Conservation (phyloP, 1,140 invertebrate genomes). For the Rhynchophorus ferrugineus region DNA sequence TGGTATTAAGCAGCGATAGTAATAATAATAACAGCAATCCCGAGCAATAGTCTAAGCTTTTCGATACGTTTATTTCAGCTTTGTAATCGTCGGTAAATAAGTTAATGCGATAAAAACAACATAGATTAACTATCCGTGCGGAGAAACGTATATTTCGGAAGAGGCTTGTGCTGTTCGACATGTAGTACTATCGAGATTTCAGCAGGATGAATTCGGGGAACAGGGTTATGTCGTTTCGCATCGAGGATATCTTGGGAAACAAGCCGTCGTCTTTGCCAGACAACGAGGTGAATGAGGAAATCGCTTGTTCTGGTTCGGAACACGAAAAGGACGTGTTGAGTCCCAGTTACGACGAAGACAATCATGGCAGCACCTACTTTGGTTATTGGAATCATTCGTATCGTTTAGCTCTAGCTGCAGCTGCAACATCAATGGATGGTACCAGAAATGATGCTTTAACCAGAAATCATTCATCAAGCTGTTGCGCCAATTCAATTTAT, state of each 20-base stretch:
- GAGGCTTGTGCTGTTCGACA: not conserved
- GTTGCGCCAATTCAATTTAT: not conserved
- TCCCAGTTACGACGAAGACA: not conserved
- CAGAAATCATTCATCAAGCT: not conserved
- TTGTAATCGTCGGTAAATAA: slow-evolving; percentile 17
- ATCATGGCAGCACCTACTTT: not conserved
- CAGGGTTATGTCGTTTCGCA: slow-evolving; percentile 16
- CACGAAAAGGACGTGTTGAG: not conserved
- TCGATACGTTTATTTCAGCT: slow-evolving; percentile 17
- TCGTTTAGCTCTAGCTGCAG: slow-evolving; percentile 2
- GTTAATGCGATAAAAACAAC: slow-evolving; percentile 19
- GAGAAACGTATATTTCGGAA: slow-evolving; percentile 8
- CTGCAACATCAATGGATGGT: slow-evolving; percentile 1
- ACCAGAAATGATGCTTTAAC: not conserved
- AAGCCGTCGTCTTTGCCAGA: not conserved
- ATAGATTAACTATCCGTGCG: slow-evolving; percentile 9
- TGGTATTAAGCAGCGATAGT: too few species aligned
- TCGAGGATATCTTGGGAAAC: slow-evolving; percentile 16
- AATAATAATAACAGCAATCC: slow-evolving; percentile 20
- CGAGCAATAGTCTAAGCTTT: slow-evolving; percentile 14
- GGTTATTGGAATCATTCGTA: slow-evolving; percentile 4
- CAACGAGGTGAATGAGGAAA: not conserved
- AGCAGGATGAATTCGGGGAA: not conserved
- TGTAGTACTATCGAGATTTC: not conserved
- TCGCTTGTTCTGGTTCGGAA: not conserved